Percentiles rank a stretch among this genome's conserved stretches.
Conservation (phyloP, 2,797 vertebrate species). For the Danio tinwini region DNA sequence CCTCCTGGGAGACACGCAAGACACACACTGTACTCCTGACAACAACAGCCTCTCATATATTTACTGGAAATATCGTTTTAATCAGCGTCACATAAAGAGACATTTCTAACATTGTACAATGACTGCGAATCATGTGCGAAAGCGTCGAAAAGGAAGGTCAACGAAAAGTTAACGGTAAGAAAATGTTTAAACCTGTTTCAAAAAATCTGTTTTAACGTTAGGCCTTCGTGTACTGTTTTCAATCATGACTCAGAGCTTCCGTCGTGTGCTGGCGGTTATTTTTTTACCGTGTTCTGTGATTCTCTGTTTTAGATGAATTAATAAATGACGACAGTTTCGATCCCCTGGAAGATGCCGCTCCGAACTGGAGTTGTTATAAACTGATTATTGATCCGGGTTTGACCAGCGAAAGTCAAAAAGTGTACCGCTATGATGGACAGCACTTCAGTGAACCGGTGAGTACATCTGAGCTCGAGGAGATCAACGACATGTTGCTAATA, state of each 20-base stretch:
- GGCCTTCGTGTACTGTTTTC: not conserved
- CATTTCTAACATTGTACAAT: slow-evolving; percentile 50
- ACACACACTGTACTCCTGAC: slow-evolving; percentile 16
- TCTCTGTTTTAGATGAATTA: not conserved
- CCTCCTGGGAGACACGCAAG: slow-evolving; percentile 30
- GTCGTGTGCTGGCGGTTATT: not conserved
- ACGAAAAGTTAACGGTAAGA: slow-evolving; percentile 60
- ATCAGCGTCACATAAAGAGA: not conserved
- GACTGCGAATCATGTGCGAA: slow-evolving; percentile 60
- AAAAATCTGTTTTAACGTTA: not conserved
- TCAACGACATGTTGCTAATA: not conserved
- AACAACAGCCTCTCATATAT: not conserved
- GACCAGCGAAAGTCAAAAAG: slow-evolving; percentile 90
- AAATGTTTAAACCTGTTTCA: not conserved
- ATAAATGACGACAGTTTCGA: slow-evolving; percentile 1
- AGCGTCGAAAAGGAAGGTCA: slow-evolving; percentile 56
- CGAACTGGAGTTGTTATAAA: slow-evolving; percentile 94
- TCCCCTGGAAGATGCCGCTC: slow-evolving; percentile 82
- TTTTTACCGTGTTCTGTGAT: slow-evolving; percentile 8
- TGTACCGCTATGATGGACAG: slow-evolving; percentile 93
- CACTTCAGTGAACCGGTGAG: slow-evolving; percentile 91
- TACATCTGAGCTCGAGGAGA: not conserved
- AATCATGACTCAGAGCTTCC: not conserved
- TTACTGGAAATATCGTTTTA: slow-evolving; percentile 21
- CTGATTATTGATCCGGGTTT: slow-evolving; percentile 92